Base-by-base conservation (phyloP, 2,797 vertebrate species). In the Adelosebastes latens region DNA sequence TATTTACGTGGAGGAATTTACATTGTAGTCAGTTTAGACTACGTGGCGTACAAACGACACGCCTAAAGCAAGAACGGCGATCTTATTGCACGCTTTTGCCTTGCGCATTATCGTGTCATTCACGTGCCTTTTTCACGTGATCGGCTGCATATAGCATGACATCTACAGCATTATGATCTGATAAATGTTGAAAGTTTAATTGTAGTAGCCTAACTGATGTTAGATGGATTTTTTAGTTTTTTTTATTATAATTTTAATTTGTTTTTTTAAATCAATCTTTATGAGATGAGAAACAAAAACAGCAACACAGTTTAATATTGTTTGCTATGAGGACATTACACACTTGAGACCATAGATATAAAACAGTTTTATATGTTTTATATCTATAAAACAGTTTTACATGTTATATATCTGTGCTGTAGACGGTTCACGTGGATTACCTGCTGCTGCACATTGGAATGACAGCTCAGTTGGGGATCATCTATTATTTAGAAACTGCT, bases 401-500 rank as follows among this genome's bases (percentile, higher is more conserved):
- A 20, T 49, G 46, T 49, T 49, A 18, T 49, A 49, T 49, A 49
- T 49, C 46, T 18, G 7, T 49, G 46, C 42, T 49, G 7, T 20
- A 78, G 2, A 62, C 13, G 10, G 42, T 32, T 62, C 8, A 13
- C n/a, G 31, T 22, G n/a, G 39, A 58, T 67, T 8, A 46, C 49
- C 67, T 73, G 79, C 73, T 73, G 79, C 73, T 73, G 73, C 68
- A 81, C 60, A 53, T 49, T 31, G 9, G 49, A 78, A 39, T 63
- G 71, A 71, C 66, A 77, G 68, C 31, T 75, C 78, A 67, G 61
- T 75, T 46, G 73, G 18, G 36, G 58, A 20, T 64, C 55, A 81
- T 90, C 24, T 85, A 83, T 88, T 87, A 90, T 92, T 93, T 56
- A 92, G 18, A 56, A 24, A 22, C 29, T 59, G 58, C 69, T 70